These are phyloP conservation scores for Pseudomyrmex pallidus DNA, from an alignment of 1,140 invertebrate genomes.

Conservation along the genomic window DNA sequence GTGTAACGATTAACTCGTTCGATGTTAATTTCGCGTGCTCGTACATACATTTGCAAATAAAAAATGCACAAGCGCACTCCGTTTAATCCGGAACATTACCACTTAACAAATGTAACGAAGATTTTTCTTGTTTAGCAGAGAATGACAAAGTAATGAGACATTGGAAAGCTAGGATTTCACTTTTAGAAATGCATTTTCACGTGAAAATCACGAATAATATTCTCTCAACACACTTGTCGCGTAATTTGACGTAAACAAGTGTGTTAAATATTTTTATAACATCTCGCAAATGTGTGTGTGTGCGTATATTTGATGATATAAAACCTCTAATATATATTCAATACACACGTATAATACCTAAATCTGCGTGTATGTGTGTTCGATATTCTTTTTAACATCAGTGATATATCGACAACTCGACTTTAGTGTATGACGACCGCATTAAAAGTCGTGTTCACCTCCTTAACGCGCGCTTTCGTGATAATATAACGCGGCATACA, in stretches of 20 bases:
- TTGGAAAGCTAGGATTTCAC: no score
- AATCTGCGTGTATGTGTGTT: not conserved
- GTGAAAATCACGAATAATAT: no score
- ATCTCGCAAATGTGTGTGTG: no score
- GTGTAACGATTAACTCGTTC: constrained; percentile 55
- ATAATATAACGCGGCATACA: not conserved
- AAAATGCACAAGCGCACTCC: constrained; percentile 23
- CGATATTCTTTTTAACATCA: not conserved
- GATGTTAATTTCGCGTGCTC: constrained; percentile 54
- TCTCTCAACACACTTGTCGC: no score
- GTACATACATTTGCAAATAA: constrained; percentile 19
- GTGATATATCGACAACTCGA: not conserved
- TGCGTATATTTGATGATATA: no score
- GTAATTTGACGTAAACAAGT: no score
- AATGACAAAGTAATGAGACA: not conserved
- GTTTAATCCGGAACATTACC: not conserved
- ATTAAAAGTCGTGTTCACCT: not conserved
- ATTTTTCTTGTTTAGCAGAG: not conserved
- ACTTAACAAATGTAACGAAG: not conserved
- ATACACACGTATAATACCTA: no score
- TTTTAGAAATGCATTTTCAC: no score
- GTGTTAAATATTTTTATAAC: no score
- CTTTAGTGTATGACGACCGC: not conserved
- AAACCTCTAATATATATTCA: no score
- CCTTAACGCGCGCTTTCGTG: not conserved